Conservation (phyloP, 2,888 invertebrate species). For the Stenolophus ochropezus region DNA sequence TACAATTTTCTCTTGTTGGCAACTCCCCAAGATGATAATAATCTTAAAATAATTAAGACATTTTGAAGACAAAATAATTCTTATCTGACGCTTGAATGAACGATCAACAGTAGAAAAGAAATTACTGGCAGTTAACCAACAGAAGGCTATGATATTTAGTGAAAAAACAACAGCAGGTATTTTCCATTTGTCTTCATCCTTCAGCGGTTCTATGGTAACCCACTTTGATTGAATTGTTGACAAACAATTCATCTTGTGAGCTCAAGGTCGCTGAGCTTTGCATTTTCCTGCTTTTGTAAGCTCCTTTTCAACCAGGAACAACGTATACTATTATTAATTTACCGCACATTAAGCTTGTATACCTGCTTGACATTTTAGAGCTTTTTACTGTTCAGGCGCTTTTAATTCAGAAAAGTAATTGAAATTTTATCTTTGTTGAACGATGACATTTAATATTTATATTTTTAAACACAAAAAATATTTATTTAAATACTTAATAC, state of each 20-base stretch:
- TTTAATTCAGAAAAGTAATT: too few species aligned
- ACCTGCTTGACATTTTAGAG: background rate
- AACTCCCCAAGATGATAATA: background rate
- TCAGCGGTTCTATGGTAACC: constrained; percentile 1
- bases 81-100: background rate
- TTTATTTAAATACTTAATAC: too few species aligned
- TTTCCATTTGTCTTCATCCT: constrained; percentile 21
- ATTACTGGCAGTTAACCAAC: background rate
- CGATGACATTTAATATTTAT: too few species aligned
- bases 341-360: background rate
- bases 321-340: background rate
- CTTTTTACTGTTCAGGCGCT: too few species aligned
- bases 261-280: background rate
- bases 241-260: constrained; percentile 3
- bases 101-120: background rate
- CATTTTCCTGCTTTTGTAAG: background rate
- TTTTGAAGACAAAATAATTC: background rate
- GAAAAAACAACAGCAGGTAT: background rate
- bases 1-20: constrained; percentile 12
- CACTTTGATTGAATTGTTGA: background rate
- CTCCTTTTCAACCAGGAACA: background rate
- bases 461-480: too few species aligned
- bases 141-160: background rate
- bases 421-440: too few species aligned
- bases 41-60: constrained; percentile 14